These are phyloP conservation scores for Actinostola sp. DNA, from an alignment of 92 coral and sea anemone genomes.

Conservation along the genomic window DNA sequence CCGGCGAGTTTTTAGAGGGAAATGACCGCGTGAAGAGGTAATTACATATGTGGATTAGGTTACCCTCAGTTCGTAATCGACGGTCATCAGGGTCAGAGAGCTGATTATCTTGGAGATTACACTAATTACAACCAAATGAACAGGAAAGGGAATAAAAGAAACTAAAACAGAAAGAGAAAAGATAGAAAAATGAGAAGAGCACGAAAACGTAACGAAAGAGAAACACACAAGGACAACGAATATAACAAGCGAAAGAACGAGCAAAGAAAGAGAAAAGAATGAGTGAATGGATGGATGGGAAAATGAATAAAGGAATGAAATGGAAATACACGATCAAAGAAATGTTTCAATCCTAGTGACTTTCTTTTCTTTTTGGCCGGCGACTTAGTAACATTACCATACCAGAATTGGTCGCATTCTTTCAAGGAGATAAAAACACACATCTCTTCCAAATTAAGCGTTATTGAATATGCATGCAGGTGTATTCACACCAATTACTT, in stretches of 20 bases:
- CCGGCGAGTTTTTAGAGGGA: no score
- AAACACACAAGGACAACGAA: background rate
- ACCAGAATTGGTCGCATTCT: no score
- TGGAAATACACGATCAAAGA: background rate
- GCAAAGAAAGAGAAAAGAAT: background rate
- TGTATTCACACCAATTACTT: conserved; percentile 11
- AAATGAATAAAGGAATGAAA: background rate
- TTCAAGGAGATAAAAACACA: background rate
- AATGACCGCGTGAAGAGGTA: no score
- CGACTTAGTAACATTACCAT: no score
- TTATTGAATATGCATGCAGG: no score
- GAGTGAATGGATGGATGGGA: background rate
- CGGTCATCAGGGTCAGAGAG: no score
- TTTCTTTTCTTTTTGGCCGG: no score
- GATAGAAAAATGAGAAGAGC: background rate
- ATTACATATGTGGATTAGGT: no score
- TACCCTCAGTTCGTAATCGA: no score
- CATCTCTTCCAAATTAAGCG: background rate
- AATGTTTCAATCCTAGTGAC: background rate
- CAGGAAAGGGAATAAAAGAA: background rate
- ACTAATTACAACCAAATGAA: background rate
- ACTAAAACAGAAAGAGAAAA: background rate
- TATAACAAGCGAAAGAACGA: background rate
- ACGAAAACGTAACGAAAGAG: no score
- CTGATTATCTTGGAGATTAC: no score